Evolutionary conservation across 2,888 invertebrate genomes (phyloP).

Genomic region (Sycophila texana): DNA sequence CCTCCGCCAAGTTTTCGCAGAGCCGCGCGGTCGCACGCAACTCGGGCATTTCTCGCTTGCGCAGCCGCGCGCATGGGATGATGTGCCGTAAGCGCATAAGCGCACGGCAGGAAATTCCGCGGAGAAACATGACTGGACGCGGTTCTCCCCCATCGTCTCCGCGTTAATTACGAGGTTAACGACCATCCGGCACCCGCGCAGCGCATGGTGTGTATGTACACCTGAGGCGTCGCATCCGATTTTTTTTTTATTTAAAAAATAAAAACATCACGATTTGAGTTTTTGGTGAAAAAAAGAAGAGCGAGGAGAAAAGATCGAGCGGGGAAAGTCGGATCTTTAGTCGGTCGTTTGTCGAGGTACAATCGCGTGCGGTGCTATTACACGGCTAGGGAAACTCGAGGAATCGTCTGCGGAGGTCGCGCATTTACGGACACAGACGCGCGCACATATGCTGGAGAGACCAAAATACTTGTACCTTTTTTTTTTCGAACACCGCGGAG

Average conservation of each 20-base stretch:
- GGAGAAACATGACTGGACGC: constrained; percentile 37
- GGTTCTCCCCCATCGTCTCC: constrained; percentile 52
- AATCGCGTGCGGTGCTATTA: background rate
- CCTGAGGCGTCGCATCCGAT: no score
- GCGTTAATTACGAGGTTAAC: constrained; percentile 70
- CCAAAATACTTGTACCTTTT: background rate
- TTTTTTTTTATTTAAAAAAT: no score
- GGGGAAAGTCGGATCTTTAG: background rate
- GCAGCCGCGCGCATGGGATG: constrained; percentile 3
- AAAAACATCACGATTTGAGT: no score
- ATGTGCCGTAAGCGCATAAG: constrained; percentile 31
- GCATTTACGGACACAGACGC: background rate
- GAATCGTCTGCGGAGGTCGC: background rate
- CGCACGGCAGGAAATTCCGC: constrained; percentile 64
- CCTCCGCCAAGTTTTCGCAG: background rate
- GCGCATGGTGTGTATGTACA: no score
- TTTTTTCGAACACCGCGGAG: background rate
- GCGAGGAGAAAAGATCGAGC: background rate
- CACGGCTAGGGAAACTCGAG: background rate
- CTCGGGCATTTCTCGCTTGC: constrained; percentile 9
- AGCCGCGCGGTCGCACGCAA: background rate
- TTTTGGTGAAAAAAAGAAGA: background rate
- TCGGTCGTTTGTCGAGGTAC: background rate
- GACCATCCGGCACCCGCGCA: constrained; percentile 60
- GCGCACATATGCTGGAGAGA: background rate